These are phyloP conservation scores for Chondrilla cf. caribensis DNA, from an alignment of 37 sponge, comb jelly and placozoan genomes.

Conservation along the genomic window DNA sequence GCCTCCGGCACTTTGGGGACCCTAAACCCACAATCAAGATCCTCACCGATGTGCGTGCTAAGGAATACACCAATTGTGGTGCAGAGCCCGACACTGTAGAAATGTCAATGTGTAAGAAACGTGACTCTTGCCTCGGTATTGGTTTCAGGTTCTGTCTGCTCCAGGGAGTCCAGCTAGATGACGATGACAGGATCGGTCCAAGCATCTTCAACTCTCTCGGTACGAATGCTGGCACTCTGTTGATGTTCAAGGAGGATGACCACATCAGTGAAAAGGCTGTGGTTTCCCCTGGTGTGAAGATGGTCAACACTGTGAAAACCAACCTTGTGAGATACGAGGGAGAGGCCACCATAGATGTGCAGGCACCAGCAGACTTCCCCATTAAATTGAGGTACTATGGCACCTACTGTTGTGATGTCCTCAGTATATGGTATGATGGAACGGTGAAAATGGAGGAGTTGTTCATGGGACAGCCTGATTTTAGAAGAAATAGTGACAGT, in stretches of 20 bases:
- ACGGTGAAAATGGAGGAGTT: not conserved
- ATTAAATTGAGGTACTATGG: not conserved
- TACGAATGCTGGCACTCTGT: not conserved
- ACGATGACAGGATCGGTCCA: not conserved
- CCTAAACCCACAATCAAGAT: not conserved
- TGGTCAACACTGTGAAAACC: not conserved
- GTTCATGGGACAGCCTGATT: not conserved
- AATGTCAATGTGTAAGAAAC: not conserved
- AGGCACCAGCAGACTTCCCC: not conserved
- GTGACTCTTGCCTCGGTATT: not conserved
- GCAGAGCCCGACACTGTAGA: conserved; percentile 1
- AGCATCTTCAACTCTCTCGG: not conserved
- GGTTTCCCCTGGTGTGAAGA: not conserved
- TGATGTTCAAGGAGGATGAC: not conserved
- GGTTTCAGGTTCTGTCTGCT: not conserved
- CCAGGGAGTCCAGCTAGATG: not conserved
- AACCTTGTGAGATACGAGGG: not conserved
- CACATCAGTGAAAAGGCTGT: not conserved
- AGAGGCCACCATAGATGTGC: not conserved
- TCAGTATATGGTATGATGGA: not conserved
- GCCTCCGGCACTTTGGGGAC: not conserved
- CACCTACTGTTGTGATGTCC: not conserved
- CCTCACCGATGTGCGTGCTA: not conserved
- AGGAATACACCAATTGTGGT: not conserved
- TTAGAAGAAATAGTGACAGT: not conserved